phyloP scores from a whole-genome alignment of 2,797 vertebrate species.

The Knipowitschia caucasica region DNA sequence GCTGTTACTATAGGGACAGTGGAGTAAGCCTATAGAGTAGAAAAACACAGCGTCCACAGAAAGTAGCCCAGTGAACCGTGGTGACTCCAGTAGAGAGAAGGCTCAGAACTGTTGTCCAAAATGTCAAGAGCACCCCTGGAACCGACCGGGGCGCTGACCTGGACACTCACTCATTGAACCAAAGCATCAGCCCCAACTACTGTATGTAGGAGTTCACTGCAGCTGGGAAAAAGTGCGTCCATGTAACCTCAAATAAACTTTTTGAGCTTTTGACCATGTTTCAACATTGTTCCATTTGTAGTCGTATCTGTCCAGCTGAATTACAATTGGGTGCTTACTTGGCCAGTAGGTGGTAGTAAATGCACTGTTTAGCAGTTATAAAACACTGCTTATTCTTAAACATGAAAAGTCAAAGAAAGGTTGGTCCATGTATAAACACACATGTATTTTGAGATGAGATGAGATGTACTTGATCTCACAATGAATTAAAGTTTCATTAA shows the following conservation, averaged over 20 bases:
- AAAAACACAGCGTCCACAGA: slow-evolving; percentile 1
- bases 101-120: slow-evolving; percentile 6
- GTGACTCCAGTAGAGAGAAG: slow-evolving; percentile 4
- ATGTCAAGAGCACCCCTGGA: slow-evolving; percentile 7
- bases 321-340: too few species aligned
- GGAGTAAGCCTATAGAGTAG: slow-evolving; percentile 10
- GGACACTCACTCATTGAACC: background rate
- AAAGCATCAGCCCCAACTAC: background rate
- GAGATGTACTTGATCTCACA: too few species aligned
- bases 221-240: background rate
- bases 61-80: slow-evolving; percentile 3
- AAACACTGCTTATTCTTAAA: too few species aligned
- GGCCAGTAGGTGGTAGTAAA: too few species aligned
- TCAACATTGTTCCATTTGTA: too few species aligned
- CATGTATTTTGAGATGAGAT: too few species aligned
- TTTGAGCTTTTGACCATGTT: too few species aligned
- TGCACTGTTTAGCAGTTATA: too few species aligned
- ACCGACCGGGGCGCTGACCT: background rate
- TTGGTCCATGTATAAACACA: too few species aligned
- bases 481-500: too few species aligned
- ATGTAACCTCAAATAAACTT: background rate
- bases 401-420: too few species aligned
- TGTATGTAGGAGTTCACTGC: background rate
- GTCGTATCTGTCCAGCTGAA: too few species aligned
- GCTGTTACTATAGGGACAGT: slow-evolving; percentile 28